phyloP scores from a whole-genome alignment of 1,140 invertebrate species.

The Vanessa atalanta region DNA sequence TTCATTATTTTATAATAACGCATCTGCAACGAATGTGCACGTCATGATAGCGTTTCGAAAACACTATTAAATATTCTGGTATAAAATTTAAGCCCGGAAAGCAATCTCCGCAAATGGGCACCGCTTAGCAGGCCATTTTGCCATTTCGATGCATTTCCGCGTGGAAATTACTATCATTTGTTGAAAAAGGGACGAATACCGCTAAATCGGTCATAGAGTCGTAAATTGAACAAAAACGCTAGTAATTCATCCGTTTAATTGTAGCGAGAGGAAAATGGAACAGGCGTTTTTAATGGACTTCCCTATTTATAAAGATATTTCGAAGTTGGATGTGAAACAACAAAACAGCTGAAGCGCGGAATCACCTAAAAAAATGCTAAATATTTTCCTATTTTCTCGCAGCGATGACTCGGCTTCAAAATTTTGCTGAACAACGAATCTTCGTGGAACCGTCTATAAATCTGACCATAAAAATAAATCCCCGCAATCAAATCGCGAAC shows the following conservation, averaged over 20 bases:
- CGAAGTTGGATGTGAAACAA: slow-evolving; percentile 13
- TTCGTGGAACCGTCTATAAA: slow-evolving; percentile 72
- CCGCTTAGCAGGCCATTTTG: slow-evolving; percentile 74
- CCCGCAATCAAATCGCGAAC: slow-evolving; percentile 77
- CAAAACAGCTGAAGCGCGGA: slow-evolving; percentile 6
- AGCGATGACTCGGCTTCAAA: slow-evolving; percentile 42
- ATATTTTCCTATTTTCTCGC: slow-evolving; percentile 37
- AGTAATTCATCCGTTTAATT: slow-evolving; percentile 29
- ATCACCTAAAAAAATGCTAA: slow-evolving; percentile 29
- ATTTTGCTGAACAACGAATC: slow-evolving; percentile 59
- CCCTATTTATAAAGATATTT: background rate
- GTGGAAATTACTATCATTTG: slow-evolving; percentile 76
- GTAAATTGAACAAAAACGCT: slow-evolving; percentile 41
- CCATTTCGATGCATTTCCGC: slow-evolving; percentile 76
- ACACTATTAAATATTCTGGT: slow-evolving; percentile 60
- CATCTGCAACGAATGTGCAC: slow-evolving; percentile 35
- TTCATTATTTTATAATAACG: slow-evolving; percentile 9
- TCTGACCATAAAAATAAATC: slow-evolving; percentile 79
- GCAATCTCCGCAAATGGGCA: slow-evolving; percentile 68
- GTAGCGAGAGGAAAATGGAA: slow-evolving; percentile 19
- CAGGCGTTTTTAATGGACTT: background rate
- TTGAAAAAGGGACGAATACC: slow-evolving; percentile 64
- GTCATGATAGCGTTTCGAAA: slow-evolving; percentile 39
- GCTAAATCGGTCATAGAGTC: slow-evolving; percentile 55
- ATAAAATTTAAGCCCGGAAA: slow-evolving; percentile 65